Evolutionary conservation across 1,140 invertebrate genomes (phyloP).

Genomic region (Calliphora vicina): DNA sequence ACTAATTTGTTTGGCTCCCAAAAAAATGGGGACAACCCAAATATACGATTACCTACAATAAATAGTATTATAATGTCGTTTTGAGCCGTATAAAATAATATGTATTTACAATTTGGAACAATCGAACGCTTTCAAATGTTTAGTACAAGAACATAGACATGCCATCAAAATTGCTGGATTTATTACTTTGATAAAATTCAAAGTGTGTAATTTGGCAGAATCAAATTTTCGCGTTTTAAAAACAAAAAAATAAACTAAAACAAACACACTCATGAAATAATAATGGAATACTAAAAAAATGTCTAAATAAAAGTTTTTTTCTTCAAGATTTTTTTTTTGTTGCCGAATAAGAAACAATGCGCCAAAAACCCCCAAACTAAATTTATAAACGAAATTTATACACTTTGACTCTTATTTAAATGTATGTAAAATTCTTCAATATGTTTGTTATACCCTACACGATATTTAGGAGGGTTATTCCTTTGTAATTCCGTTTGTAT

Average conservation of each 20-base stretch:
- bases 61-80: not conserved
- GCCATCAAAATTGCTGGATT: not conserved
- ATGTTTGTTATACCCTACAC: not conserved
- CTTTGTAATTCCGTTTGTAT: no score
- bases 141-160: not conserved
- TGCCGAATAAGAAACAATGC: not conserved
- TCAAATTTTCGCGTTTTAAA: not conserved
- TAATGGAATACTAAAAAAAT: not conserved
- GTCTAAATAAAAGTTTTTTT: not conserved
- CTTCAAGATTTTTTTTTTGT: not conserved
- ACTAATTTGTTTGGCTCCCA: no score
- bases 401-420: no score
- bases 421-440: no score
- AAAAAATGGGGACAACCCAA: no score
- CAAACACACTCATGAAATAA: not conserved
- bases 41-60: no score
- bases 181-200: not conserved
- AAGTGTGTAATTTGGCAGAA: not conserved
- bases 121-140: not conserved
- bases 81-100: not conserved
- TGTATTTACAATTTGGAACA: not conserved
- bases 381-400: no score
- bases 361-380: not conserved
- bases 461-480: not conserved
- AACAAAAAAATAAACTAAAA: not conserved